phyloP scores from a whole-genome alignment of 2,888 invertebrate genomes.

The Acleris sparsana region DNA sequence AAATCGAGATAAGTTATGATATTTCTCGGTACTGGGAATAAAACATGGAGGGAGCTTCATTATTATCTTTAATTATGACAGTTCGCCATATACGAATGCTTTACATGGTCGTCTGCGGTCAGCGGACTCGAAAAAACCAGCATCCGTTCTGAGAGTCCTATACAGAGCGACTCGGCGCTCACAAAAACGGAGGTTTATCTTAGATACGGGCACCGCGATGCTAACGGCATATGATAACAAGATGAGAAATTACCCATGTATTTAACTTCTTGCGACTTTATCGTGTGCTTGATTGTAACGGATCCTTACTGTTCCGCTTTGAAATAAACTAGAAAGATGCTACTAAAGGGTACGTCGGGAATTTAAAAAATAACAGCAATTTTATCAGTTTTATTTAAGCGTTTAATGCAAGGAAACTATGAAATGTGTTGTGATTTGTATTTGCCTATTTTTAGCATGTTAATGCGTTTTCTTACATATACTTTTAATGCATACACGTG shows the following conservation, averaged over 20 bases:
- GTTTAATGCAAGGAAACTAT: no score
- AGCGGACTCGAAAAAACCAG: conserved; percentile 63
- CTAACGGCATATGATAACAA: conserved; percentile 55
- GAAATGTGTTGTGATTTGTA: no score
- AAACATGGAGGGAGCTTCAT: conserved; percentile 69
- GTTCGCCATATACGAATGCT: conserved; percentile 77
- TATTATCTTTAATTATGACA: conserved; percentile 82
- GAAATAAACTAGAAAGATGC: conserved; percentile 4
- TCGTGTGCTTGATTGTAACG: conserved; percentile 34
- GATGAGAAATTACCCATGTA: conserved; percentile 39
- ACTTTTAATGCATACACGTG: no score
- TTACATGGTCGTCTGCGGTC: conserved; percentile 63
- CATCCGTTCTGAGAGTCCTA: conserved; percentile 61
- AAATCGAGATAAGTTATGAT: conserved; percentile 76
- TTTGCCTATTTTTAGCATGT: no score
- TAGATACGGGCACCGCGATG: conserved; percentile 53
- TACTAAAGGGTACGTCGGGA: no score
- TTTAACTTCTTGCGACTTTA: conserved; percentile 31
- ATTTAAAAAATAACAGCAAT: no score
- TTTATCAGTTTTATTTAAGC: no score
- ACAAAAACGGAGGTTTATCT: conserved; percentile 66
- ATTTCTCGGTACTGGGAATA: conserved; percentile 67
- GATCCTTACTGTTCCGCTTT: conserved; percentile 22
- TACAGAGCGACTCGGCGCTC: conserved; percentile 65
- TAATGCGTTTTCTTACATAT: no score